Evolutionary conservation across 92 coral and sea anemone species (phyloP).

Genomic region (Porites lobata): DNA sequence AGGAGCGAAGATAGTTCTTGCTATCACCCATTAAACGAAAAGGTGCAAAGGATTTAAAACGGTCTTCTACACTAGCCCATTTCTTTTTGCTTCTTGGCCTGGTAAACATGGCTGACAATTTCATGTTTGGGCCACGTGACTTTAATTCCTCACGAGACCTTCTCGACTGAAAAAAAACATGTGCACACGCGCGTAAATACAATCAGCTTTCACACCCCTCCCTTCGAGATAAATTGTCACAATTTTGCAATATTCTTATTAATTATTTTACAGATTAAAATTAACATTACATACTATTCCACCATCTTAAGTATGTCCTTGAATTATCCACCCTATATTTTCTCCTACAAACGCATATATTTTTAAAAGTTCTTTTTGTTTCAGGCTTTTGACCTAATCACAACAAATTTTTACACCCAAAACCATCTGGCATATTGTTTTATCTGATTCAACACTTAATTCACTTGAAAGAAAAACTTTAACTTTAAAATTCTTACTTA

Average conservation of each 20-base stretch:
- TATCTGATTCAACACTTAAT: too few species aligned
- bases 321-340: constrained; percentile 9
- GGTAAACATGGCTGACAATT: too few species aligned
- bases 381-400: neutral
- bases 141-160: neutral
- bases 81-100: too few species aligned
- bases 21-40: too few species aligned
- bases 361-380: neutral
- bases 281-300: constrained; percentile 7
- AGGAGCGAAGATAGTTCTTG: too few species aligned
- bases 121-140: too few species aligned
- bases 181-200: neutral
- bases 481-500: neutral
- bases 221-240: constrained; percentile 6
- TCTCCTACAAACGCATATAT: constrained; percentile 11
- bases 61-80: too few species aligned
- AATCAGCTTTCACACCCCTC: constrained; percentile 10
- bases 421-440: too few species aligned
- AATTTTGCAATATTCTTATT: constrained; percentile 6
- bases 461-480: too few species aligned
- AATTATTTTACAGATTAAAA: neutral
- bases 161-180: neutral
- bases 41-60: too few species aligned
- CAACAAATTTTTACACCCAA: neutral
- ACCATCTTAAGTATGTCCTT: constrained; percentile 7